phyloP scores from a whole-genome alignment of 2,797 vertebrate species.

The Nothura maculosa region DNA sequence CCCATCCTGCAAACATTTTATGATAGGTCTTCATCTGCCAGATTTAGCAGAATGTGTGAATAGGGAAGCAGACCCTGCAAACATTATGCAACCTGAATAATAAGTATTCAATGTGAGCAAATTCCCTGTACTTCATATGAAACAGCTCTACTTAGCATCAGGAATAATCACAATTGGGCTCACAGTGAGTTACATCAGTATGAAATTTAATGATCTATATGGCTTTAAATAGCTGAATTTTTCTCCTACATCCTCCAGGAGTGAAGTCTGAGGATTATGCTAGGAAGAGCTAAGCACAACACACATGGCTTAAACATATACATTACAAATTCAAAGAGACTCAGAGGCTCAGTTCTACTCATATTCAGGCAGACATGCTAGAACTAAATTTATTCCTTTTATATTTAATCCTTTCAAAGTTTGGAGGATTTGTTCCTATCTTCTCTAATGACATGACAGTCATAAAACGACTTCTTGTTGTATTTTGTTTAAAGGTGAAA shows the following conservation, averaged over 20 bases:
- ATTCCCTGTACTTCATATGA: not conserved
- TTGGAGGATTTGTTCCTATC: not conserved
- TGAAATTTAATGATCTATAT: not conserved
- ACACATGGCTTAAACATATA: not conserved
- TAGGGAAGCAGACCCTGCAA: not conserved
- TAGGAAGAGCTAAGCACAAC: conserved; percentile 10
- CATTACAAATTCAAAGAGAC: conserved; percentile 40
- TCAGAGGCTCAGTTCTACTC: conserved; percentile 35
- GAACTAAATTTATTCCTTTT: conserved; percentile 38
- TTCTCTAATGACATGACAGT: not conserved
- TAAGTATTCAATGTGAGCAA: not conserved
- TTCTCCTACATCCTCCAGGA: not conserved
- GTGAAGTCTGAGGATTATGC: conserved; percentile 6
- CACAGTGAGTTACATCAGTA: not conserved
- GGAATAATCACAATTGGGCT: not conserved
- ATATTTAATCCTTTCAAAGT: conserved; percentile 35
- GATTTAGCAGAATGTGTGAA: not conserved
- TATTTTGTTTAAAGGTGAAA: not conserved
- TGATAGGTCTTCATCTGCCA: not conserved
- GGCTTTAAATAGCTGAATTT: not conserved
- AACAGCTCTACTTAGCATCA: not conserved
- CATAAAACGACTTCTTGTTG: not conserved
- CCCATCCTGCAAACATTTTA: not conserved
- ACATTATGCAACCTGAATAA: not conserved
- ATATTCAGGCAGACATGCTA: not conserved